Conservation (phyloP, 2,888 invertebrate genomes). For the Tinea pellionella region DNA sequence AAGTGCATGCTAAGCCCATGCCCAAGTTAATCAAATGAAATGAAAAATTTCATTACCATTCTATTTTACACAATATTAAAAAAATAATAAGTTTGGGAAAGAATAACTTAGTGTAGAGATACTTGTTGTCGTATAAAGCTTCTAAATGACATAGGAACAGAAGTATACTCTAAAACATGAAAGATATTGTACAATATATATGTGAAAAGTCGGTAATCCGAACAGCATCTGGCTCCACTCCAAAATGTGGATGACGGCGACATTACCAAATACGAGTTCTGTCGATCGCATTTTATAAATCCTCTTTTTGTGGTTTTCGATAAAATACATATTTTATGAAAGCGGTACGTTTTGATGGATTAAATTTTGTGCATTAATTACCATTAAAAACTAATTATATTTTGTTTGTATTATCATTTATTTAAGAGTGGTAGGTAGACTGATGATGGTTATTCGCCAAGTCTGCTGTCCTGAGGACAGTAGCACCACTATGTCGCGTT, state of each 20-base stretch:
- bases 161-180: constrained; percentile 7
- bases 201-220: constrained; percentile 14
- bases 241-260: constrained; percentile 15
- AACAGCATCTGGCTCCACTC: background rate
- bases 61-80: too few species aligned
- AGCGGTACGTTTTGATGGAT: background rate
- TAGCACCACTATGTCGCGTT: too few species aligned
- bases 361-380: background rate
- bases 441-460: too few species aligned
- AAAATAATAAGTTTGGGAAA: too few species aligned
- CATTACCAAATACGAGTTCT: constrained; percentile 21
- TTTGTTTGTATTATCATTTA: background rate
- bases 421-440: too few species aligned
- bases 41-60: too few species aligned
- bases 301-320: constrained; percentile 14
- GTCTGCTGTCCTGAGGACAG: too few species aligned
- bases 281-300: constrained; percentile 23
- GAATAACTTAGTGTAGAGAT: too few species aligned
- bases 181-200: constrained; percentile 14
- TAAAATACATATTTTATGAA: background rate
- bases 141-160: background rate
- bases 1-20: too few species aligned
- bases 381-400: background rate
- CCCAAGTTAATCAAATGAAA: too few species aligned
- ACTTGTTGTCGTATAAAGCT: background rate